Evolutionary conservation across 2,113 vertebrate genomes (phyloP).

Genomic region (Acanthochromis polyacanthus): DNA sequence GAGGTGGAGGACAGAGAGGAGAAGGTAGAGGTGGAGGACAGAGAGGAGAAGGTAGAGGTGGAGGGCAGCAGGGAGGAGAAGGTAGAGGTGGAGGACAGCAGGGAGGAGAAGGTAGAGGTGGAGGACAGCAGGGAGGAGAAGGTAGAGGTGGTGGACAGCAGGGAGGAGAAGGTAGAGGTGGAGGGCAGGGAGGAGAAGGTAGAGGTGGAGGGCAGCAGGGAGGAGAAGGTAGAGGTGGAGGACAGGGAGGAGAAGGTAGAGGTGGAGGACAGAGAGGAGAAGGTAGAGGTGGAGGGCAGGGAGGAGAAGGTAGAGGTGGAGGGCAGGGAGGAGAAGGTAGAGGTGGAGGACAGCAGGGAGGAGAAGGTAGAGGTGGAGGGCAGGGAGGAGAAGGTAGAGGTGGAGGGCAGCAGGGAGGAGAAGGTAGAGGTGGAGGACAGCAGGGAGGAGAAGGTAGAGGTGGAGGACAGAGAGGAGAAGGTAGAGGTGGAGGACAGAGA

Average conservation of each 20-base stretch:
- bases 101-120: constrained; percentile 84
- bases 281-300: constrained; percentile 84
- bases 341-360: constrained; percentile 62
- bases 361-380: constrained; percentile 83
- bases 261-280: constrained; percentile 82
- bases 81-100: constrained; percentile 85
- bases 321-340: constrained; percentile 81
- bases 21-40: constrained; percentile 83
- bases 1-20: constrained; percentile 85
- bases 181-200: constrained; percentile 75
- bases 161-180: constrained; percentile 58
- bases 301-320: constrained; percentile 84
- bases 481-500: constrained; percentile 82
- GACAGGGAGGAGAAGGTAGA: constrained; percentile 84
- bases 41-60: constrained; percentile 84
- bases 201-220: constrained; percentile 56
- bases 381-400: too few species aligned
- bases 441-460: constrained; percentile 77
- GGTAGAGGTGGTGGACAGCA: constrained; percentile 85
- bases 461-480: constrained; percentile 86
- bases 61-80: constrained; percentile 83
- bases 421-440: too few species aligned
- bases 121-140: constrained; percentile 83
- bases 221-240: constrained; percentile 85
- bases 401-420: too few species aligned